Evolutionary conservation across 2,113 vertebrate genomes (phyloP), one percentile per base, ranked within the genome.

Genomic region (Castor canadensis): DNA sequence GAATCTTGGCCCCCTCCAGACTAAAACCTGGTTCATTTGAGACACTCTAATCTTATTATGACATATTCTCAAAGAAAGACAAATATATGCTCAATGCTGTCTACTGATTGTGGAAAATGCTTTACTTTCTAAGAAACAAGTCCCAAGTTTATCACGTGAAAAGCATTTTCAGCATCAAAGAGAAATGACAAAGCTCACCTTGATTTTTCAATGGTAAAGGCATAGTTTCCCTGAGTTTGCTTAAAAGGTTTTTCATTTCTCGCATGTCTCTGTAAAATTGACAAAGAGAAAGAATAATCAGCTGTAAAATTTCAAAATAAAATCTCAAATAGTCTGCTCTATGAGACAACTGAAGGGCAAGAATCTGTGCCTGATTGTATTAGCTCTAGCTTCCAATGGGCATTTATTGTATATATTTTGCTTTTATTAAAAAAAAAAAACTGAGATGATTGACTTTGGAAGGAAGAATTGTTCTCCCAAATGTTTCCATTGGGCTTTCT

Each of bases 161-260:
- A 93, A 88, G 92, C 56, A 95, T n/a, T 20, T 17, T 62, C 38
- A 95, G 54, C 60, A 32, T 89, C 88, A 93, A 17, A 84, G 15
- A 95, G 40, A 95, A 97, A 95, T 92, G 89, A 84, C 35, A 97
- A 96, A 96, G 97, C 98, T 91, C 98, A 99, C 99, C 99, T 99
- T 99, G 99, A 98, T 99, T 99, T 99, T 99, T 99, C 98, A 99
- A 89, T 98, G 99, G 99, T 99, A 99, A 99, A 99, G 99, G 99
- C 99, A 99, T 99, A 97, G 99, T 99, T 98, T 99, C 99, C 99
- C 99, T 99, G 99, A 99, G 99, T 99, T 99, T 99, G 98, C 99
- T 99, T 98, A 99, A 98, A 98, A 99, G 99, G 97, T 99, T 99
- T 99, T 99, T 99, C 99, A 99, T 99, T 98, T 99, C 99, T 98